These are phyloP conservation scores for Rutilus rutilus DNA, from an alignment of 2,113 vertebrate species.

Conservation along the genomic window DNA sequence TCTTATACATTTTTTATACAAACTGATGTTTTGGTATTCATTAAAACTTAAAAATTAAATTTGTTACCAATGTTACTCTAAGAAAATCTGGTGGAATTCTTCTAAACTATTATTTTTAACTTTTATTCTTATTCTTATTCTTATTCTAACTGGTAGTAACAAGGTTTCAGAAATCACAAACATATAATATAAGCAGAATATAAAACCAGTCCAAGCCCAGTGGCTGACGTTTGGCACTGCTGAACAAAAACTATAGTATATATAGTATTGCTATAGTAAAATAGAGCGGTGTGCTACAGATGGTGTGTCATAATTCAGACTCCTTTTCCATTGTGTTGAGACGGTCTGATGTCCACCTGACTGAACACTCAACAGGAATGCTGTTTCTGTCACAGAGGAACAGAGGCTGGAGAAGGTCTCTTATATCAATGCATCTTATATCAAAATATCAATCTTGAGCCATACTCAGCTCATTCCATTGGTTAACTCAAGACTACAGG, in stretches of 20 bases:
- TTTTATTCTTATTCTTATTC: too few species aligned
- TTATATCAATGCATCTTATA: neutral
- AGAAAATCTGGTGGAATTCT: too few species aligned
- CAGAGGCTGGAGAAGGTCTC: neutral
- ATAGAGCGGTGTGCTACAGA: constrained; percentile 53
- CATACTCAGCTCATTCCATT: neutral
- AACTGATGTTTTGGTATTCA: neutral
- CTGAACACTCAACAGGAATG: neutral
- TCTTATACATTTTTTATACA: too few species aligned
- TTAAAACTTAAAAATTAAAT: neutral
- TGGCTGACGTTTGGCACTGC: neutral
- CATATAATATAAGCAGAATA: too few species aligned
- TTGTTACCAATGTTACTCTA: neutral
- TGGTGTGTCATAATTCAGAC: constrained; percentile 47
- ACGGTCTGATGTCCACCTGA: constrained; percentile 62
- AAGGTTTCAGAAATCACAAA: too few species aligned
- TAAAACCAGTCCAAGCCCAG: neutral
- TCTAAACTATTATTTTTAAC: too few species aligned
- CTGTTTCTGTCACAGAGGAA: neutral
- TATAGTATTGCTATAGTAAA: neutral
- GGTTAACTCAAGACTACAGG: neutral
- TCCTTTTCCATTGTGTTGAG: constrained; percentile 42
- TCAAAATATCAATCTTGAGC: neutral
- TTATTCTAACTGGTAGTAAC: too few species aligned
- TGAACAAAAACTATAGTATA: neutral